These are phyloP conservation scores for Ecdyonurus torrentis DNA, from an alignment of 2,888 invertebrate species.

Conservation along the genomic window DNA sequence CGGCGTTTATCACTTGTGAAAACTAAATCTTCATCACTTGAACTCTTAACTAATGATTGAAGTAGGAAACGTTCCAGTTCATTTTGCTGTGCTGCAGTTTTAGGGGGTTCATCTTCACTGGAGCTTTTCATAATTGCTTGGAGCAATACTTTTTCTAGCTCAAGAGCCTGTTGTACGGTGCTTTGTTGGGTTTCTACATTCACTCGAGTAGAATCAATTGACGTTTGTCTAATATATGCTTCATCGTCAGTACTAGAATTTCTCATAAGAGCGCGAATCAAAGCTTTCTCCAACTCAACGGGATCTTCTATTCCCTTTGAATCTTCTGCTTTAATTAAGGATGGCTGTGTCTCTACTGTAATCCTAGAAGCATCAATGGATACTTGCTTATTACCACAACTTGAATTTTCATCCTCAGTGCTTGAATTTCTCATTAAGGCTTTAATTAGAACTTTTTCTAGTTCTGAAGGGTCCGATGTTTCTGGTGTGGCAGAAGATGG, in stretches of 20 bases:
- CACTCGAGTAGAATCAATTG: neutral
- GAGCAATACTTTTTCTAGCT: neutral
- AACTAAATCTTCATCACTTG: conserved; percentile 1
- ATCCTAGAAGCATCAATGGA: neutral
- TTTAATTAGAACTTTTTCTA: neutral
- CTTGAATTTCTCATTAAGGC: neutral
- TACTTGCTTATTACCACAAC: neutral
- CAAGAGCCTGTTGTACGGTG: neutral
- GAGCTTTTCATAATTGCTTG: neutral
- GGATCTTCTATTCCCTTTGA: neutral
- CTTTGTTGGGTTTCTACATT: neutral
- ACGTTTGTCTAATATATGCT: neutral
- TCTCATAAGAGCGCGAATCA: neutral
- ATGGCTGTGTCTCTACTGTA: neutral
- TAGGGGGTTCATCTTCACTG: conserved; percentile 1
- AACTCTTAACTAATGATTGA: neutral
- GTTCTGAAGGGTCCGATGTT: neutral
- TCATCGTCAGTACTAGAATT: conserved; percentile 1
- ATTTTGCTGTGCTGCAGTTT: neutral
- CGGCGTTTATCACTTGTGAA: neutral
- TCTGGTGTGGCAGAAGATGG: neutral
- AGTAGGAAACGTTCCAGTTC: neutral
- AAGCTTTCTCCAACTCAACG: neutral
- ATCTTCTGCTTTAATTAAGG: neutral
- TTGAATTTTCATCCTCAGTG: neutral